These are phyloP conservation scores for Poeciliopsis turrubarensis DNA, from an alignment of 2,113 vertebrate genomes.

Conservation along the genomic window DNA sequence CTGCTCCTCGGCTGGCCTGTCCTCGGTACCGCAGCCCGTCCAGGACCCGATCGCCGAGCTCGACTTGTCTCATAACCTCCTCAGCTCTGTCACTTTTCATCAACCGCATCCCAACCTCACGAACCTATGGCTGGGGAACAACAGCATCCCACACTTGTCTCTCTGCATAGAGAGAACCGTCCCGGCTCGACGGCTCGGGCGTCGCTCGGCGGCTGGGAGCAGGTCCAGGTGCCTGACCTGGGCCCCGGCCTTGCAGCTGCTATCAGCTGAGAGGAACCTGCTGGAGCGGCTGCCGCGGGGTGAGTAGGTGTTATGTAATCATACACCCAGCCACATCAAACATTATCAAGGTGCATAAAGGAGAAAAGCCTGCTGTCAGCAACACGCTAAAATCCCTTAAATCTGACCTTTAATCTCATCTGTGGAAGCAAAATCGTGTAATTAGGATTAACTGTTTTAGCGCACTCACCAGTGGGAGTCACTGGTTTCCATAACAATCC, in stretches of 20 bases:
- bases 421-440: no score
- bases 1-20: conserved; percentile 75
- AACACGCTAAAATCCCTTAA: not conserved
- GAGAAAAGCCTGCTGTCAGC: not conserved
- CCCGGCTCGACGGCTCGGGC: not conserved
- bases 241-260: conserved; percentile 77
- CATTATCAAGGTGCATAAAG: not conserved
- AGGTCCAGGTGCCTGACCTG: conserved; percentile 65
- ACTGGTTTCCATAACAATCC: no score
- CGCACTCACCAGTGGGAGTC: no score
- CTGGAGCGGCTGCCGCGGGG: conserved; percentile 82
- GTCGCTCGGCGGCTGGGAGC: conserved; percentile 23
- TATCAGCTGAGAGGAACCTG: conserved; percentile 83
- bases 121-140: conserved; percentile 74
- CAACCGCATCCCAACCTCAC: conserved; percentile 48
- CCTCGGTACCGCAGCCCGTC: conserved; percentile 45
- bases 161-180: conserved; percentile 58
- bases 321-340: conserved; percentile 21
- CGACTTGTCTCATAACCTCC: conserved; percentile 77
- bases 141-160: conserved; percentile 72
- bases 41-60: conserved; percentile 57
- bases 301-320: conserved; percentile 73
- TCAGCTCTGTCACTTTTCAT: conserved; percentile 47
- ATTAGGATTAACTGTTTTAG: no score
- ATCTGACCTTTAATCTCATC: no score